A percentile compares a stretch with the other conserved stretches of the same genome.
Evolutionary conservation across 2,888 invertebrate species (phyloP).

Genomic region (Aethes cnicana): DNA sequence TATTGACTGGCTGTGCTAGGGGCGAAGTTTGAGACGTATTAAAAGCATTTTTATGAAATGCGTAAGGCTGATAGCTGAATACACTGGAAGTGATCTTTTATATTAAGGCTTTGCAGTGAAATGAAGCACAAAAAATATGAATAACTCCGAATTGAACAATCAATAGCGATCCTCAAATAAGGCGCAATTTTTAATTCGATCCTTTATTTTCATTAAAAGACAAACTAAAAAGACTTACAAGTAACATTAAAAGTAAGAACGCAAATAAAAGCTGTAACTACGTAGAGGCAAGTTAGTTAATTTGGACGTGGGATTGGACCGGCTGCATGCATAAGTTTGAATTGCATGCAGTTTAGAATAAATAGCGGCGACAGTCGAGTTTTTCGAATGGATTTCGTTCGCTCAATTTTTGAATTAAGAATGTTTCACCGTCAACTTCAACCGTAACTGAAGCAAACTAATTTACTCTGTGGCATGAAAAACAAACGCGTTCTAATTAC

Average conservation of each 20-base stretch:
- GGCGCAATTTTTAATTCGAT: too few relatives aligned
- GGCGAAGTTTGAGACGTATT: too few relatives aligned
- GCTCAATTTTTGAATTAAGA: constrained; percentile 21
- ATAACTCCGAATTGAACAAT: too few relatives aligned
- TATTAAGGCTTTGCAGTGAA: too few relatives aligned
- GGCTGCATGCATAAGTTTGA: constrained; percentile 53
- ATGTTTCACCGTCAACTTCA: neutral
- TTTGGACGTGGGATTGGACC: constrained; percentile 52
- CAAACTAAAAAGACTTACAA: constrained; percentile 12
- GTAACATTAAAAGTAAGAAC: constrained; percentile 24
- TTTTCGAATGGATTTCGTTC: constrained; percentile 30
- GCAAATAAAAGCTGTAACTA: constrained; percentile 28
- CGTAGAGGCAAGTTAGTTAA: constrained; percentile 55
- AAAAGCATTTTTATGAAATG: too few relatives aligned
- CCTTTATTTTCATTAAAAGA: neutral
- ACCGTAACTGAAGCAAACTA: neutral
- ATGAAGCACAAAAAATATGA: too few relatives aligned
- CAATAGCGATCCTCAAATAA: too few relatives aligned
- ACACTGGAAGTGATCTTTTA: too few relatives aligned
- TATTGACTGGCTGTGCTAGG: too few relatives aligned
- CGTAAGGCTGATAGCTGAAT: too few relatives aligned
- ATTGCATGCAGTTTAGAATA: constrained; percentile 59
- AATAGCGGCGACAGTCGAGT: constrained; percentile 41
- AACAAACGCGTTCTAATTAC: too few relatives aligned
- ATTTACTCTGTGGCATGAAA: too few relatives aligned